Conservation (phyloP, 2,888 invertebrate genomes). For the Acronicta psi region DNA sequence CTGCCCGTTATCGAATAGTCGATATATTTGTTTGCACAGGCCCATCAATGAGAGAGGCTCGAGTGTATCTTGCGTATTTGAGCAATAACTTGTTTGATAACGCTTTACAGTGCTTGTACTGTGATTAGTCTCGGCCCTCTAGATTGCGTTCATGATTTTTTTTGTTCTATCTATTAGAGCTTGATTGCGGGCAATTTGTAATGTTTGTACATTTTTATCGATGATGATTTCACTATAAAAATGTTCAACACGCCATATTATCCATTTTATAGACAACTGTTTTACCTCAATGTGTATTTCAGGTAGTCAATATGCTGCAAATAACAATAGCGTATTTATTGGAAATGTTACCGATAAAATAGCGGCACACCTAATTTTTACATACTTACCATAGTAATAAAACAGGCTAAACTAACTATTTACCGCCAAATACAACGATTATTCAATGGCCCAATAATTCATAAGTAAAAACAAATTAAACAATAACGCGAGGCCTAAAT, state of each 20-base stretch:
- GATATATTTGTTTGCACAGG: slow-evolving; percentile 83
- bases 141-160: slow-evolving; percentile 75
- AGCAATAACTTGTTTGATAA: slow-evolving; percentile 87
- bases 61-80: slow-evolving; percentile 86
- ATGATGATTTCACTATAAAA: slow-evolving; percentile 45
- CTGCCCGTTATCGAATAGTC: slow-evolving; percentile 81
- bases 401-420: not conserved
- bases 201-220: slow-evolving; percentile 47
- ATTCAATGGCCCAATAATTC: slow-evolving; percentile 15
- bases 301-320: not conserved
- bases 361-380: too few species aligned
- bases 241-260: slow-evolving; percentile 39
- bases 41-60: slow-evolving; percentile 82
- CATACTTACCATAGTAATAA: not conserved
- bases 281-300: slow-evolving; percentile 11
- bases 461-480: slow-evolving; percentile 37
- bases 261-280: slow-evolving; percentile 20
- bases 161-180: slow-evolving; percentile 73
- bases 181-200: slow-evolving; percentile 62
- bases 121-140: slow-evolving; percentile 78
- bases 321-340: not conserved
- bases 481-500: slow-evolving; percentile 60
- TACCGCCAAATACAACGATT: not conserved
- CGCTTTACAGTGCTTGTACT: slow-evolving; percentile 79
- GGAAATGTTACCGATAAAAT: too few species aligned